Percentiles rank a stretch among this genome's conserved stretches.
phyloP scores from a whole-genome alignment of 1,140 invertebrate species.

The Drosophila ercepeae region DNA sequence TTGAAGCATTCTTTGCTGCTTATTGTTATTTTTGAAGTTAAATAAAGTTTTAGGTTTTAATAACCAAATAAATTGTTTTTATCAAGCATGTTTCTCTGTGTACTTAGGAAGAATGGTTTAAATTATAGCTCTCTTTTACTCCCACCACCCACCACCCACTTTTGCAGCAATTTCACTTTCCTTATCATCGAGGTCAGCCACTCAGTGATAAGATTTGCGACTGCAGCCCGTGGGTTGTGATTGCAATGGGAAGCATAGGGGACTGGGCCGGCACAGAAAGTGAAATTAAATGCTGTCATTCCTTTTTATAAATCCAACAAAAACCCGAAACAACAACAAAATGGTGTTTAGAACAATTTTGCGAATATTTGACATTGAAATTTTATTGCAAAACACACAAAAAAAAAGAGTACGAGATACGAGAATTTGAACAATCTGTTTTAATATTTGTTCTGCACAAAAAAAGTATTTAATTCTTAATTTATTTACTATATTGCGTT shows the following conservation, averaged over 20 bases:
- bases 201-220: conserved; percentile 65
- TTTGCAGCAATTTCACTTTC: conserved; percentile 68
- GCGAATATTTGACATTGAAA: conserved; percentile 73
- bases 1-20: too few species aligned
- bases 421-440: conserved; percentile 62
- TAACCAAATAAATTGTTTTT: too few species aligned
- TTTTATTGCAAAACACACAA: conserved; percentile 30
- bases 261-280: conserved; percentile 4
- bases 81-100: neutral
- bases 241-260: conserved; percentile 13
- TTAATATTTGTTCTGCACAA: conserved; percentile 55
- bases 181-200: conserved; percentile 63
- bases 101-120: neutral
- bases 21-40: neutral
- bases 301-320: conserved; percentile 49
- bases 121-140: too few species aligned
- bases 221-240: conserved; percentile 58
- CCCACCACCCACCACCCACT: conserved; percentile 1
- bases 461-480: neutral
- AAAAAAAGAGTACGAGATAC: conserved; percentile 39
- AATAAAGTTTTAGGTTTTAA: too few species aligned
- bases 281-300: conserved; percentile 65
- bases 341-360: conserved; percentile 27
- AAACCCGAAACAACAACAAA: conserved; percentile 14
- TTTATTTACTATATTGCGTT: neutral